Base-by-base conservation (phyloP, 2,888 invertebrate genomes). In the Rhopalosiphum nymphaeae region DNA sequence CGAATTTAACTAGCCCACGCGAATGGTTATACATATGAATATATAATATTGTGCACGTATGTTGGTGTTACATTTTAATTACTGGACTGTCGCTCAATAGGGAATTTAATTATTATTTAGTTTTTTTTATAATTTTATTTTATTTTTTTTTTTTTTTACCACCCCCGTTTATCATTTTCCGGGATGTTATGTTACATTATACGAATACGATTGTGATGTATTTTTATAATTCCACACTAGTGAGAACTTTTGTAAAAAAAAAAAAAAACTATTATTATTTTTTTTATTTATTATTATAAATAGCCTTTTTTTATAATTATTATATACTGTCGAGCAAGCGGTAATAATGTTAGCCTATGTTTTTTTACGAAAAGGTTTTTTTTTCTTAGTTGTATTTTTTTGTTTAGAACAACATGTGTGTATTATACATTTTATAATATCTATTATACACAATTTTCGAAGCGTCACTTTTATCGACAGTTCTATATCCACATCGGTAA, bases 21-120 rank as follows among this genome's bases (percentile, higher is more conserved):
- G 21, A 46, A n/a, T 78, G 78, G 78, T 36, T 36, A 21, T 53
- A 57, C 29, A 46, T 21, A 21, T 21, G 0, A 29, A 16, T 61
- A 61, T 42, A 16, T 87, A n/a, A 46, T 87, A 49, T 44, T 29
- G 16, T 46, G 36, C 46, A 44, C 89, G 44, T 29, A 21, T 25
- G 46, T 4, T 26, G 16, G 44, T 42, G 61, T 46, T 61, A n/a
- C 42, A 61, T 61, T 90, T 90, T 90, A 67, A 90, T 90, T 90
- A 90, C 90, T 84, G 78, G 84, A 91, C 42, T 53, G 91, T 91
- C 91, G 84, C 84, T 53, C 84, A 84, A 84, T 53, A 42, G 91
- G 42, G 42, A 91, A 84, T 91, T 91, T 91, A 91, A 91, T 91
- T 91, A 91, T 91, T 44, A 91, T 91, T 91, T 90, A 61, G 61